A percentile compares a stretch with the other conserved stretches of the same genome.
Conservation (phyloP, 1,140 invertebrate species). For the Radopholus similis region DNA sequence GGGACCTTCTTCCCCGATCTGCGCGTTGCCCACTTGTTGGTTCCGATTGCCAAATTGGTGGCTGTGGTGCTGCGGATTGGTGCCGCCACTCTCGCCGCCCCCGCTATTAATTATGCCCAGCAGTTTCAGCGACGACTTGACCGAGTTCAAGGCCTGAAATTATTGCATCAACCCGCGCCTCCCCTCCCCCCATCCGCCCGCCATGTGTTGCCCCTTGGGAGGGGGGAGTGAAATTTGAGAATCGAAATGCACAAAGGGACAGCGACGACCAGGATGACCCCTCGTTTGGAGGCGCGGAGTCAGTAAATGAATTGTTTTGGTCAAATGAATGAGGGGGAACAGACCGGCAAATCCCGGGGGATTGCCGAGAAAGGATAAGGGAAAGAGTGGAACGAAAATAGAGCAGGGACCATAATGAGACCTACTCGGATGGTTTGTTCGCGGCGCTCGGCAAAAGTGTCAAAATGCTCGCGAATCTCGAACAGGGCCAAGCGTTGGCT, state of each 20-base stretch:
- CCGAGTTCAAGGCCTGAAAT: slow-evolving; percentile 52
- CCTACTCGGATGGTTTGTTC: slow-evolving; percentile 81
- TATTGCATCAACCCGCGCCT: background rate
- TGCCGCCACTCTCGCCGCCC: background rate
- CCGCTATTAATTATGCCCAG: slow-evolving; percentile 18
- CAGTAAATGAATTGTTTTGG: too few relatives aligned
- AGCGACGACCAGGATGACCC: too few relatives aligned
- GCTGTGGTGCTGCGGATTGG: background rate
- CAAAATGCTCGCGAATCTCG: slow-evolving; percentile 89
- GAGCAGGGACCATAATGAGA: background rate
- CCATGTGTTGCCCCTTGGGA: slow-evolving; percentile 4
- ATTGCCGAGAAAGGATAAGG: too few relatives aligned
- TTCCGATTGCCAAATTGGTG: slow-evolving; percentile 26
- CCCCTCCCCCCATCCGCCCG: background rate
- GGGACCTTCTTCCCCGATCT: background rate
- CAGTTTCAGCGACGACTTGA: slow-evolving; percentile 57
- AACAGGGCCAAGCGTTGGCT: slow-evolving; percentile 79
- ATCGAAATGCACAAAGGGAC: background rate
- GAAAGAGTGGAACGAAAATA: background rate
- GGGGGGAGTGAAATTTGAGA: slow-evolving; percentile 1
- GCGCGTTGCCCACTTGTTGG: slow-evolving; percentile 10
- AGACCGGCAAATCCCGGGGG: background rate
- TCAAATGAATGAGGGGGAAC: background rate
- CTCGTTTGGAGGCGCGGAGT: too few relatives aligned
- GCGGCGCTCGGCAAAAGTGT: slow-evolving; percentile 84